Evolutionary conservation across 1,140 invertebrate genomes (phyloP).

Genomic region (Myzus persicae): DNA sequence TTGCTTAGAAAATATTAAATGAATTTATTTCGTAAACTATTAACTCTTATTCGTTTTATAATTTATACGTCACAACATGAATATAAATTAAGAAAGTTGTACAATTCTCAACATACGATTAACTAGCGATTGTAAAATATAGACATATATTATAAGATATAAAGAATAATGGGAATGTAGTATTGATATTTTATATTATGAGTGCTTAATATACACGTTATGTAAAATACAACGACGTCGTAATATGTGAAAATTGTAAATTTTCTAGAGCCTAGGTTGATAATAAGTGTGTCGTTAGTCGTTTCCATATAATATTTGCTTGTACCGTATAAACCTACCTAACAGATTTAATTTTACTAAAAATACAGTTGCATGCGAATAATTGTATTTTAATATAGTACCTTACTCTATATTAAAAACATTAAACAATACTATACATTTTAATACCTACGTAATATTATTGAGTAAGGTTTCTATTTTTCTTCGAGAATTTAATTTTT

Average conservation of each 20-base stretch:
- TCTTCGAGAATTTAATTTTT: not conserved
- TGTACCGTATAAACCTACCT: not conserved
- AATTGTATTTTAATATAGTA: not conserved
- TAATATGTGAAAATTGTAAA: not conserved
- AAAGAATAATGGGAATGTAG: not conserved
- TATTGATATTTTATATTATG: not conserved
- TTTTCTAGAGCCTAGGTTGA: not conserved
- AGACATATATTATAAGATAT: not conserved
- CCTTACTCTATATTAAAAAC: not conserved
- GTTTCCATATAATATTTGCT: not conserved
- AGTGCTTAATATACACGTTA: not conserved
- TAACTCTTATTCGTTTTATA: not conserved
- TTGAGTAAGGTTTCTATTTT: not conserved
- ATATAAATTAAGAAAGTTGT: not conserved
- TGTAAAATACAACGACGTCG: not conserved
- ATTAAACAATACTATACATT: not conserved
- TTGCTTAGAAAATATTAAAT: not conserved
- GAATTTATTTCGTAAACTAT: not conserved
- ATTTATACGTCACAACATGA: not conserved
- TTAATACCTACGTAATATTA: not conserved
- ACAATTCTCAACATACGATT: not conserved
- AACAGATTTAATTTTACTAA: not conserved
- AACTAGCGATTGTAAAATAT: not conserved
- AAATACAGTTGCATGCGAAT: not conserved
- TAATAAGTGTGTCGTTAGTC: not conserved